Percentiles rank a stretch among this genome's conserved stretches.
phyloP scores from a whole-genome alignment of 2,113 vertebrate species.

The Paradisaea rubra region DNA sequence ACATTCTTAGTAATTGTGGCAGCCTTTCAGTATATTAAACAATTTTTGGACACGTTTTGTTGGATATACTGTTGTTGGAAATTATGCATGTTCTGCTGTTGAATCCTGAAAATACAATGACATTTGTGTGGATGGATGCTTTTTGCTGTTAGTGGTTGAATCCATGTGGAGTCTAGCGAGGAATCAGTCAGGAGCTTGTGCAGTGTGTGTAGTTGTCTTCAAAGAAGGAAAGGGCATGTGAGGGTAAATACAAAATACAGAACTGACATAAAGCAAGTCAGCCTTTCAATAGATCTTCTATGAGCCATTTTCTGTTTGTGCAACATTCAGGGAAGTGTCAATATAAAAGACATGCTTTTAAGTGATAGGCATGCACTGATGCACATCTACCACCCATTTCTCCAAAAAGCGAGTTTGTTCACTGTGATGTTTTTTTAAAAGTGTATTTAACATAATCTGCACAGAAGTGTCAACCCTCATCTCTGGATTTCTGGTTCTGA shows the following conservation, averaged over 20 bases:
- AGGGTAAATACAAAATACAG: neutral
- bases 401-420: neutral
- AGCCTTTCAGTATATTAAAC: neutral
- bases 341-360: neutral
- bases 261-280: neutral
- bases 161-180: neutral
- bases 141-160: conserved; percentile 8
- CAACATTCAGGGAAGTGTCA: neutral
- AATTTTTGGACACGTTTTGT: conserved; percentile 17
- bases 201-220: neutral
- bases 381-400: neutral
- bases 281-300: neutral
- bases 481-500: neutral
- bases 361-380: neutral
- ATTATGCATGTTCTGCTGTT: neutral
- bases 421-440: neutral
- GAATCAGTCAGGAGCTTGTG: neutral
- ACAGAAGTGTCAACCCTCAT: neutral
- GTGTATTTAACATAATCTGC: neutral
- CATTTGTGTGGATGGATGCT: neutral
- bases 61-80: neutral
- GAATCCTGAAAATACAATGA: conserved; percentile 35
- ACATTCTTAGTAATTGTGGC: neutral
- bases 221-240: neutral
- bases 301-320: neutral